Percentiles rank a stretch among this genome's conserved stretches.
These are phyloP conservation scores for Slavum lentiscoides DNA, from an alignment of 2,888 invertebrate species.

Conservation along the genomic window DNA sequence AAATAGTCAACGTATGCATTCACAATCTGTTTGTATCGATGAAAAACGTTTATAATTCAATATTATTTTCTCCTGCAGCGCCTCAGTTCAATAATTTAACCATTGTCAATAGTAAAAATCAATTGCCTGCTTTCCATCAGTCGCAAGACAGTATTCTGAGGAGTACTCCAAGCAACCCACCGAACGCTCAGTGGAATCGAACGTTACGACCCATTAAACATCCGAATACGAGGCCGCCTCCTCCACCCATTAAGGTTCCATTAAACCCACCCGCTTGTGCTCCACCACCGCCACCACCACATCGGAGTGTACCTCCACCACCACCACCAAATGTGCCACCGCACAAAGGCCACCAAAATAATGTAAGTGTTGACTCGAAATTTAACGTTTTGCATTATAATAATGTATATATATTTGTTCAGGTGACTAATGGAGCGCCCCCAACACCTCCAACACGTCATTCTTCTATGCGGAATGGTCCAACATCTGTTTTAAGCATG, in stretches of 20 bases:
- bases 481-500: conserved; percentile 41
- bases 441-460: conserved; percentile 63
- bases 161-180: conserved; percentile 5
- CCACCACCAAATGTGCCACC: conserved; percentile 48
- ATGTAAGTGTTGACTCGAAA: conserved; percentile 18
- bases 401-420: neutral
- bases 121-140: conserved; percentile 41
- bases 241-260: conserved; percentile 36
- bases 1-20: conserved; percentile 57
- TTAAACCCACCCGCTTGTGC: conserved; percentile 37
- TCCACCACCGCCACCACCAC: conserved; percentile 44
- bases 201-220: conserved; percentile 48
- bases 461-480: conserved; percentile 62
- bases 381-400: neutral
- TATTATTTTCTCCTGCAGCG: conserved; percentile 20
- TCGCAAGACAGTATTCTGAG: conserved; percentile 48
- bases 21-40: neutral
- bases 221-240: conserved; percentile 43
- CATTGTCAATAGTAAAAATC: conserved; percentile 44
- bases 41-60: conserved; percentile 55
- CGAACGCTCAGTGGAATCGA: conserved; percentile 31
- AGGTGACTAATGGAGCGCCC: conserved; percentile 57
- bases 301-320: conserved; percentile 21
- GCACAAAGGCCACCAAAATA: conserved; percentile 39
- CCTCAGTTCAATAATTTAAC: conserved; percentile 49